These are phyloP conservation scores for Nemotelus pantherinus DNA, from an alignment of 2,888 invertebrate genomes.

Conservation along the genomic window DNA sequence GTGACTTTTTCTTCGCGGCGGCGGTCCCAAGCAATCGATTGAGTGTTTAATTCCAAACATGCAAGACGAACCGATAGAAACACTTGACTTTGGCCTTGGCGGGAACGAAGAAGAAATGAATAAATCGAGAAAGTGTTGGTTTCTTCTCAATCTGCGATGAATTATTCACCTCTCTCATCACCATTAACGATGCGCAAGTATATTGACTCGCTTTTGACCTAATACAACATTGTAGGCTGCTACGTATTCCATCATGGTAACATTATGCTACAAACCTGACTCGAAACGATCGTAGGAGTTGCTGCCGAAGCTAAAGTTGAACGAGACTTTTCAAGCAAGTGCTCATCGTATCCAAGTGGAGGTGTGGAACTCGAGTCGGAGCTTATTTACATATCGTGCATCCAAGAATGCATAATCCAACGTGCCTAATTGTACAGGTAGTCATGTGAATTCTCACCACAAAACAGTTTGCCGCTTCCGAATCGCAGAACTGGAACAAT, in stretches of 20 bases:
- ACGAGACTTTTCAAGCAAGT: background rate
- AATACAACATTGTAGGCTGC: conserved; percentile 5
- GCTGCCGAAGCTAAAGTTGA: no score
- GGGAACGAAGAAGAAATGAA: conserved; percentile 22
- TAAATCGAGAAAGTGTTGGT: background rate
- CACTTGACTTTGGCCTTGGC: conserved; percentile 39
- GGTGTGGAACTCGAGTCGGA: background rate
- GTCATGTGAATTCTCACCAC: background rate
- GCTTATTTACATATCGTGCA: background rate
- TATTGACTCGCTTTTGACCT: background rate
- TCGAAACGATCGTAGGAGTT: background rate
- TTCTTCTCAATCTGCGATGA: background rate
- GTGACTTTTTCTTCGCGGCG: no score
- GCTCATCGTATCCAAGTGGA: background rate
- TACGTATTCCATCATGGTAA: background rate
- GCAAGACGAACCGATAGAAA: background rate
- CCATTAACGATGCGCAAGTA: no score
- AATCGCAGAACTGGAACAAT: background rate
- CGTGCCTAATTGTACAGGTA: background rate
- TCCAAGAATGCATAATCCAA: no score
- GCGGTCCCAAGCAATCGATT: background rate
- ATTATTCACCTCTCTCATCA: no score
- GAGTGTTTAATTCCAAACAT: conserved; percentile 20
- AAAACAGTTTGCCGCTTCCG: background rate
- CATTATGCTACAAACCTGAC: background rate